Evolutionary conservation across 2,113 vertebrate genomes (phyloP).

Genomic region (Clarias magur): DNA sequence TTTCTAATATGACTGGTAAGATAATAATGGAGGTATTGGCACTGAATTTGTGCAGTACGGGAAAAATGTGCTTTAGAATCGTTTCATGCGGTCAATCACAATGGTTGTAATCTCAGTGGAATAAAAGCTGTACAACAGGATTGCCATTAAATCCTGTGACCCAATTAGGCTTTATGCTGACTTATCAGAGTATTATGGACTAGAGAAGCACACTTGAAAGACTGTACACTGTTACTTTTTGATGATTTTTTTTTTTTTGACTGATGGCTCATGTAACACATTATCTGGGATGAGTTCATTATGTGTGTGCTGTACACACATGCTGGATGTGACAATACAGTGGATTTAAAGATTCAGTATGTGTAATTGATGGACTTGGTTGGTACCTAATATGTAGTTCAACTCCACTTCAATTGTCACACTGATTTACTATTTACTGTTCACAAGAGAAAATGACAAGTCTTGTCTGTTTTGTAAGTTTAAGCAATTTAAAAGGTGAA

Average conservation of each 20-base stretch:
- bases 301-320: background rate
- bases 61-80: background rate
- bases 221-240: background rate
- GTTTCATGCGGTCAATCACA: background rate
- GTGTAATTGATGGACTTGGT: background rate
- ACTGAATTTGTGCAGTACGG: background rate
- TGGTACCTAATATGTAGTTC: background rate
- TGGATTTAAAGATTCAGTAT: background rate
- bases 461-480: background rate
- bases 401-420: background rate
- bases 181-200: background rate
- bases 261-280: background rate
- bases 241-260: background rate
- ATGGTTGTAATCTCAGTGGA: constrained; percentile 10
- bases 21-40: background rate
- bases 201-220: background rate
- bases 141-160: constrained; percentile 32
- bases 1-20: background rate
- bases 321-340: background rate
- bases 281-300: background rate
- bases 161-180: constrained; percentile 33
- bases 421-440: background rate
- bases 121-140: constrained; percentile 23
- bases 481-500: background rate
- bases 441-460: background rate